A percentile compares a stretch with the other conserved stretches of the same genome.
phyloP scores from a whole-genome alignment of 2,797 vertebrate genomes.

The Varecia variegata region DNA sequence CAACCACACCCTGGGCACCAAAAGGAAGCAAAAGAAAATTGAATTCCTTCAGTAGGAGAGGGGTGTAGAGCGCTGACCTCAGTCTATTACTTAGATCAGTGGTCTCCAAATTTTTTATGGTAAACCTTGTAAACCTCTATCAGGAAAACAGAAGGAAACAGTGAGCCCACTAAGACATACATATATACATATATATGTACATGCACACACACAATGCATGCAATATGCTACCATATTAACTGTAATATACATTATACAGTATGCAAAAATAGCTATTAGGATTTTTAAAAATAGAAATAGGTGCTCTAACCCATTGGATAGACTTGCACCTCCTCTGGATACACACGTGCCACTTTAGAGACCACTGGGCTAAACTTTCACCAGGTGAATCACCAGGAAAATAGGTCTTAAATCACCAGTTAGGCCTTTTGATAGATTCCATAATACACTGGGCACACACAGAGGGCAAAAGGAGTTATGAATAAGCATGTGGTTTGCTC shows the following conservation, averaged over 20 bases:
- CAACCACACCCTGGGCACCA: constrained; percentile 44
- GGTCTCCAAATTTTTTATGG: not conserved
- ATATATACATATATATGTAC: not conserved
- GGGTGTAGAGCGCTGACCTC: not conserved
- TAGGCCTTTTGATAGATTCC: not conserved
- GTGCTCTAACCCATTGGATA: not conserved
- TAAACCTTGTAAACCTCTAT: not conserved
- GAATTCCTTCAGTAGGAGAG: not conserved
- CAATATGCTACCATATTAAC: not conserved
- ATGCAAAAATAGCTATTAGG: not conserved
- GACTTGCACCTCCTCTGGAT: not conserved
- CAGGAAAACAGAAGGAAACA: not conserved
- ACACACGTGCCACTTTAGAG: not conserved
- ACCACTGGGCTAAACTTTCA: not conserved
- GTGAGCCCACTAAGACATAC: not conserved
- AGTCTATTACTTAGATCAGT: not conserved
- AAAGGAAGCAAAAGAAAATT: not conserved
- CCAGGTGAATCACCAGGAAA: not conserved
- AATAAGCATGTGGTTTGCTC: not conserved
- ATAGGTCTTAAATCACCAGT: not conserved
- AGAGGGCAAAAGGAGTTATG: not conserved
- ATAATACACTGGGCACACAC: not conserved
- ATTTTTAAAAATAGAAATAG: not conserved
- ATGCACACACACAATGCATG: not conserved
- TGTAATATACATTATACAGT: not conserved